Conservation (phyloP, 2,888 invertebrate genomes). For the Euclidia mi region DNA sequence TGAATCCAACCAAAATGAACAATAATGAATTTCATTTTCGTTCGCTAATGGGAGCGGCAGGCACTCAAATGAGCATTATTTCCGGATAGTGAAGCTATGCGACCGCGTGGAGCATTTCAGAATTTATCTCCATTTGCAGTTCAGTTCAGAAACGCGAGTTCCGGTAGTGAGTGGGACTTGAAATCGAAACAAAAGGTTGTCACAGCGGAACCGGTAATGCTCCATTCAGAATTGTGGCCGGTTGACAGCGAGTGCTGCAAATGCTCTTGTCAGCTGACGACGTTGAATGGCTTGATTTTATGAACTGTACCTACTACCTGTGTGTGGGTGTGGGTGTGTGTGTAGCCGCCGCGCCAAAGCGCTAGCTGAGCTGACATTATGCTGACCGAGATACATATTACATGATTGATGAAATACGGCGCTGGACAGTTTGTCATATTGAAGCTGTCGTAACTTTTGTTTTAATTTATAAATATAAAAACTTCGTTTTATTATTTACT, state of each 20-base stretch:
- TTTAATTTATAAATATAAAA: too few relatives aligned
- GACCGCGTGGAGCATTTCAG: slow-evolving; percentile 61
- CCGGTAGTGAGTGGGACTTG: slow-evolving; percentile 65
- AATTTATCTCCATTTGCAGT: slow-evolving; percentile 80
- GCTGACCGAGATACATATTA: slow-evolving; percentile 4
- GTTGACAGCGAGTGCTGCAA: slow-evolving; percentile 60
- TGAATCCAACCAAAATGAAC: slow-evolving; percentile 70
- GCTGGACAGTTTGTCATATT: background rate
- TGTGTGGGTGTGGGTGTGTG: too few relatives aligned
- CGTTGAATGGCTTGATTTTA: slow-evolving; percentile 59
- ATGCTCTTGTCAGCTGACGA: slow-evolving; percentile 68
- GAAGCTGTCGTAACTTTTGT: background rate
- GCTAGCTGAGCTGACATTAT: background rate
- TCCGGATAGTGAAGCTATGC: slow-evolving; percentile 63
- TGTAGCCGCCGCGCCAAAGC: slow-evolving; percentile 15
- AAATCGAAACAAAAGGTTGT: slow-evolving; percentile 77
- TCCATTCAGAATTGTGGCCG: slow-evolving; percentile 76
- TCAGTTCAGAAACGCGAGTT: slow-evolving; percentile 74
- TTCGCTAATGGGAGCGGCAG: slow-evolving; percentile 68
- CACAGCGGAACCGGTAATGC: slow-evolving; percentile 77
- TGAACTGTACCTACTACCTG: slow-evolving; percentile 48
- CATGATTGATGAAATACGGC: slow-evolving; percentile 1
- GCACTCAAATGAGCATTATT: slow-evolving; percentile 71
- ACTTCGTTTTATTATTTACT: too few relatives aligned
- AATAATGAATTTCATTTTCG: slow-evolving; percentile 77